Conservation (phyloP, 30 jellyfish, hydroid and myxozoan genomes). For the Aurelia sp. region DNA sequence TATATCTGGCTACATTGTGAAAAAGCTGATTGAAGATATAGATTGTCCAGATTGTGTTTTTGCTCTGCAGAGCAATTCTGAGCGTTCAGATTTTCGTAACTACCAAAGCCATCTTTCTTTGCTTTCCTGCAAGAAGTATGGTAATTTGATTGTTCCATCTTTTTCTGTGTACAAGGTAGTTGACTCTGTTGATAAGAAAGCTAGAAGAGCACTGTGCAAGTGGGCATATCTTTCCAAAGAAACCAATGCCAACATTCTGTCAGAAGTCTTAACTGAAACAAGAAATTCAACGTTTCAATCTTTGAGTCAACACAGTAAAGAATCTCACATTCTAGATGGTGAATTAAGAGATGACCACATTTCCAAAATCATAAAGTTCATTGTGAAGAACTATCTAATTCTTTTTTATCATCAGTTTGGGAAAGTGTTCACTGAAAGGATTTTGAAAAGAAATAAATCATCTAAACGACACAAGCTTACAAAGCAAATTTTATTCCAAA, state of each 20-base stretch:
- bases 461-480: conserved; percentile 3
- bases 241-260: neutral
- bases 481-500: conserved; percentile 2
- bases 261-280: conserved; percentile 2
- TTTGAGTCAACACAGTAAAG: neutral
- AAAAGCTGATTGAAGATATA: too few species aligned
- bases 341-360: conserved; percentile 19
- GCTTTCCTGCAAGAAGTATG: conserved; percentile 22
- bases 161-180: too few species aligned
- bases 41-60: too few species aligned
- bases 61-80: neutral
- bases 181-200: too few species aligned
- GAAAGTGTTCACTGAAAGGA: neutral
- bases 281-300: conserved; percentile 7
- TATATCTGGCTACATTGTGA: too few species aligned
- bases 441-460: neutral
- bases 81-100: neutral
- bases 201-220: too few species aligned
- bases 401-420: conserved; percentile 12
- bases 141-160: neutral
- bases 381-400: neutral
- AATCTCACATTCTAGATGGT: conserved; percentile 12
- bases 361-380: neutral
- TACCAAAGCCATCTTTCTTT: neutral
- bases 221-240: neutral